These are phyloP conservation scores for Aphidoletes aphidimyza DNA, from an alignment of 2,888 invertebrate species.

Conservation along the genomic window DNA sequence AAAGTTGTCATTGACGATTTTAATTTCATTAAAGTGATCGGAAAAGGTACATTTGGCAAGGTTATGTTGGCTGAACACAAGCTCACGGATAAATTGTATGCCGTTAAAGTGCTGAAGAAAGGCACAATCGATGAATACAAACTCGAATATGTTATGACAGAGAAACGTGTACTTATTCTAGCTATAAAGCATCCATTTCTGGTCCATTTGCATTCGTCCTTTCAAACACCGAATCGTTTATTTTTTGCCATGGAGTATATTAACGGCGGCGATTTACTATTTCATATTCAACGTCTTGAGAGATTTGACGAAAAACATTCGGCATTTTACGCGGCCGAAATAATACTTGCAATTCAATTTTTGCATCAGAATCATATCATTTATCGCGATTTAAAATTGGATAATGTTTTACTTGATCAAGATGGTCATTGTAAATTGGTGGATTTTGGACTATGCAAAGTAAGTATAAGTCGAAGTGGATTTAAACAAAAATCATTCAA, in stretches of 20 bases:
- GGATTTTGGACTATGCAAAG: constrained; percentile 99
- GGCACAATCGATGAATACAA: constrained; percentile 98
- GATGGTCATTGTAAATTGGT: constrained; percentile 96
- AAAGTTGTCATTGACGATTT: constrained; percentile 92
- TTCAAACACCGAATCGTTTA: constrained; percentile 94
- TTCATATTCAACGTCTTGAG: constrained; percentile 97
- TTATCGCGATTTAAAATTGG: constrained; percentile 97
- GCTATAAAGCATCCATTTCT: constrained; percentile 98
- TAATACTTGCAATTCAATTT: constrained; percentile 96
- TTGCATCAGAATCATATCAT: constrained; percentile 96
- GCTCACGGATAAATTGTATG: constrained; percentile 90
- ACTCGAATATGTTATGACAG: constrained; percentile 99
- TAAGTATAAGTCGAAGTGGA: constrained; percentile 72
- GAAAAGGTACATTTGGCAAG: constrained; percentile 99
- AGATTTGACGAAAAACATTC: constrained; percentile 97
- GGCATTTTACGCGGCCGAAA: constrained; percentile 96
- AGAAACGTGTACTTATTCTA: constrained; percentile 94
- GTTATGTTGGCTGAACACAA: constrained; percentile 97
- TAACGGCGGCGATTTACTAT: constrained; percentile 98
- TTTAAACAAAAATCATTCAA: not conserved
- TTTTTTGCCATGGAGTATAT: constrained; percentile 99
- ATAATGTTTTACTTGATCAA: constrained; percentile 96
- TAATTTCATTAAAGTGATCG: constrained; percentile 97
- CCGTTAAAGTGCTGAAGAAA: constrained; percentile 92
- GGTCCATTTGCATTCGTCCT: constrained; percentile 95